Percentiles rank a stretch among this genome's conserved stretches.
These are phyloP conservation scores for Aulostomus chinensis DNA, from an alignment of 2,797 vertebrate genomes.

Conservation along the genomic window DNA sequence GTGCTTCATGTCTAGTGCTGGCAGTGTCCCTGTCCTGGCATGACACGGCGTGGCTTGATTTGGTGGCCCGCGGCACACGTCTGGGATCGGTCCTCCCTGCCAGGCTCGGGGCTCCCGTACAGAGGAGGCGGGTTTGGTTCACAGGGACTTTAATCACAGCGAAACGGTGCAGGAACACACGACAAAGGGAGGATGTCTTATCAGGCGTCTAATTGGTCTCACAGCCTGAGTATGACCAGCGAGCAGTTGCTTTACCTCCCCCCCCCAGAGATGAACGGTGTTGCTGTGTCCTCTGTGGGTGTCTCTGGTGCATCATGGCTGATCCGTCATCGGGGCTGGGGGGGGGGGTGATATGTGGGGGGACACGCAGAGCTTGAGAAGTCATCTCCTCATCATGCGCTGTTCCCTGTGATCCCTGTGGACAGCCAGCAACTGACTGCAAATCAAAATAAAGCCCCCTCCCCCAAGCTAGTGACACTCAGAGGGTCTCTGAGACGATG, in stretches of 20 bases:
- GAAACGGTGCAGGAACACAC: no score
- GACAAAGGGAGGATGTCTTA: no score
- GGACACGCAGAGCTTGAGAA: constrained; percentile 4
- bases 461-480: constrained; percentile 8
- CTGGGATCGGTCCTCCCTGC: constrained; percentile 19
- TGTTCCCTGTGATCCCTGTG: constrained; percentile 14
- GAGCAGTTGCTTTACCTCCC: no score
- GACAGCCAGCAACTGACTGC: constrained; percentile 39
- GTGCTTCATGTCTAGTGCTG: constrained; percentile 62
- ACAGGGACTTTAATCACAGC: not conserved
- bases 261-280: no score
- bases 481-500: constrained; percentile 16
- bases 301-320: not conserved
- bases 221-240: not conserved
- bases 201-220: no score
- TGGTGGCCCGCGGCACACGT: constrained; percentile 23
- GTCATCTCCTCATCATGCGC: constrained; percentile 27
- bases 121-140: not conserved
- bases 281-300: not conserved
- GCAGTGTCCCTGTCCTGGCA: constrained; percentile 45
- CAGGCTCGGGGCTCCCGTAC: constrained; percentile 2
- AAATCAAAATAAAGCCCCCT: constrained; percentile 27
- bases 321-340: constrained; percentile 8
- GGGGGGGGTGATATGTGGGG: constrained; percentile 2
- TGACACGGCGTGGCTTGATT: constrained; percentile 33